Evolutionary conservation across 2,888 invertebrate genomes (phyloP), one percentile per base, ranked within the genome.

Genomic region (Rhagonycha lutea): DNA sequence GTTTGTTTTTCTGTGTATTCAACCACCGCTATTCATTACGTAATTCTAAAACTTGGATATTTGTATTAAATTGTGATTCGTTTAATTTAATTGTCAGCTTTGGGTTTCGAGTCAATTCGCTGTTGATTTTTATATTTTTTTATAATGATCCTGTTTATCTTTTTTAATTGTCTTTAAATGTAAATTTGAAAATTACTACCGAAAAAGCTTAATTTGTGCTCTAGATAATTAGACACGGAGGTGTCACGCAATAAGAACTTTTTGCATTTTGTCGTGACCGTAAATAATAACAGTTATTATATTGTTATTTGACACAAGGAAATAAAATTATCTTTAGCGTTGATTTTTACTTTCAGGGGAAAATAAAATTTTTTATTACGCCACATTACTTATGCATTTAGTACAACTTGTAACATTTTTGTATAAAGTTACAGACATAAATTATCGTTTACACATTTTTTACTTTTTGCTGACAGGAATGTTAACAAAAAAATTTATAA

Each of bases 11-110:
- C 65, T 60, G 65, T 26, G 63, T 47, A 47, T 47, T 29, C 29
- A 32, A 26, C 71, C 71, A 63, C 47, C 72, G 60, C 67, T 32
- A 72, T 72, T 72, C 68, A 68, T 68, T 68, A 72, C 32, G 65
- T 60, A 61, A 24, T 67, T 26, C 61, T 72, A 14, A 65, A 62
- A 8, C 60, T 65, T 68, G n/a, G 61, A 18, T 61, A 61, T 61
- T 72, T 67, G 65, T 32, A 32, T 47, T 12, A n/a, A 32, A 65
- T 63, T 63, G 68, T 68, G 68, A 72, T 72, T 72, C 67, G 68
- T 68, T 65, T 68, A 61, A 61, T 68, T 67, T 32, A 32, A 61
- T 61, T 32, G 72, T 47, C 47, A 47, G 47, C 47, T 47, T 47
- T 47, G 47, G 47, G 47, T 47, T 47, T 47, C 5, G n/a, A 47